phyloP scores from a whole-genome alignment of 2,797 vertebrate genomes.

The Cossypha dichroa region DNA sequence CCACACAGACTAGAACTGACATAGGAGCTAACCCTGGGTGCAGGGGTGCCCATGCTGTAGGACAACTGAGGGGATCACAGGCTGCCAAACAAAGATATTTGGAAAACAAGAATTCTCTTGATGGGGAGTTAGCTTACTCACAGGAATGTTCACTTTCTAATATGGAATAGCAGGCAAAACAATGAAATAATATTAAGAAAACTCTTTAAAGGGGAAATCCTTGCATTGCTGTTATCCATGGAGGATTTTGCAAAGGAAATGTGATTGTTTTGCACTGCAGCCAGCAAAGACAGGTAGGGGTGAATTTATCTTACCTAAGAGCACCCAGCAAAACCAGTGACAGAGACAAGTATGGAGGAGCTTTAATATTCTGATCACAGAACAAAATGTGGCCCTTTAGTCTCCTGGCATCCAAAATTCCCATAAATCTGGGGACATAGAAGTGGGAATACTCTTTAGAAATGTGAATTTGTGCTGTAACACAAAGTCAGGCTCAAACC shows the following conservation, averaged over 20 bases:
- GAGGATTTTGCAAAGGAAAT: neutral
- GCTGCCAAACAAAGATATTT: neutral
- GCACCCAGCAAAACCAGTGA: neutral
- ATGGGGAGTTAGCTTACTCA: neutral
- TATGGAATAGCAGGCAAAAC: neutral
- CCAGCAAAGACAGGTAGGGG: neutral
- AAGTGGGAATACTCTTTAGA: neutral
- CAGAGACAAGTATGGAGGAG: neutral
- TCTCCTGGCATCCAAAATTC: neutral
- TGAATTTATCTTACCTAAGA: neutral
- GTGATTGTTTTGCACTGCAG: neutral
- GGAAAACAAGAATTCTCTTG: neutral
- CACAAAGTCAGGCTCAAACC: neutral
- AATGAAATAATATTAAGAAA: neutral
- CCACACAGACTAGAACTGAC: neutral
- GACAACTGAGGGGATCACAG: neutral
- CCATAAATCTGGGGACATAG: neutral
- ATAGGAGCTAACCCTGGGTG: neutral
- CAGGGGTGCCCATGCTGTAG: neutral
- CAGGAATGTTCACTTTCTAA: neutral
- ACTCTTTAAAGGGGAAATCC: neutral
- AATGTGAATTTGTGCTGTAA: neutral
- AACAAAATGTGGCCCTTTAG: neutral
- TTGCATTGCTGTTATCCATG: neutral
- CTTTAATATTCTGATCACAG: neutral